phyloP scores from a whole-genome alignment of 2,888 invertebrate species.

The Platycnemis pennipes region DNA sequence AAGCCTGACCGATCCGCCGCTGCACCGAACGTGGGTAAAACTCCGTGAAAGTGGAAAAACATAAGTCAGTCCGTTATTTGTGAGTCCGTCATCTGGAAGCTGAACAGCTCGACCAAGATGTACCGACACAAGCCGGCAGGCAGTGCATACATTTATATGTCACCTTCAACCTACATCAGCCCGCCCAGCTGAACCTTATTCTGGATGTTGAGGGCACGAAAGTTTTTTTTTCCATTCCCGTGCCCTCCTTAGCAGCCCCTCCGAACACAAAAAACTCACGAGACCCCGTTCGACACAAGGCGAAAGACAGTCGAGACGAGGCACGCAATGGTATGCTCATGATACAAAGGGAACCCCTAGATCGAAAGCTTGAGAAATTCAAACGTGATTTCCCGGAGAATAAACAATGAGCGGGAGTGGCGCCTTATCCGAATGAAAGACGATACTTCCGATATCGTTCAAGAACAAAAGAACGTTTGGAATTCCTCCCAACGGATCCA shows the following conservation, averaged over 20 bases:
- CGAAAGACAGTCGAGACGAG: neutral
- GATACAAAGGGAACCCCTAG: neutral
- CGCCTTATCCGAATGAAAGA: neutral
- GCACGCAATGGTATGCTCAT: constrained; percentile 10
- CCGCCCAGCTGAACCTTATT: neutral
- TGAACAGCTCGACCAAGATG: too few relatives aligned
- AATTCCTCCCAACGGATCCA: neutral
- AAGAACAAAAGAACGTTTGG: neutral
- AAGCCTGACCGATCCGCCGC: too few relatives aligned
- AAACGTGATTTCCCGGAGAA: neutral
- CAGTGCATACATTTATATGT: neutral
- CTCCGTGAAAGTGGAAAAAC: too few relatives aligned
- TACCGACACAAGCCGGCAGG: too few relatives aligned
- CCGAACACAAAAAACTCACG: neutral
- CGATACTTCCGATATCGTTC: neutral
- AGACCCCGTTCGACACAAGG: constrained; percentile 13
- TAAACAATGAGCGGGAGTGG: neutral
- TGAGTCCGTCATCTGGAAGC: too few relatives aligned
- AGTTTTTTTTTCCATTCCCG: neutral
- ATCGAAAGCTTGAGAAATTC: constrained; percentile 16
- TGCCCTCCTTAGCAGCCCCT: neutral
- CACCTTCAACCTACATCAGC: neutral
- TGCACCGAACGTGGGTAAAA: too few relatives aligned
- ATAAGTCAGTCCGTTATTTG: too few relatives aligned
- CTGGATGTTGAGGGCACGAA: neutral